Percentiles rank a stretch among this genome's conserved stretches.
These are phyloP conservation scores for Coluber constrictor DNA, from an alignment of 2,797 vertebrate genomes.

Conservation along the genomic window DNA sequence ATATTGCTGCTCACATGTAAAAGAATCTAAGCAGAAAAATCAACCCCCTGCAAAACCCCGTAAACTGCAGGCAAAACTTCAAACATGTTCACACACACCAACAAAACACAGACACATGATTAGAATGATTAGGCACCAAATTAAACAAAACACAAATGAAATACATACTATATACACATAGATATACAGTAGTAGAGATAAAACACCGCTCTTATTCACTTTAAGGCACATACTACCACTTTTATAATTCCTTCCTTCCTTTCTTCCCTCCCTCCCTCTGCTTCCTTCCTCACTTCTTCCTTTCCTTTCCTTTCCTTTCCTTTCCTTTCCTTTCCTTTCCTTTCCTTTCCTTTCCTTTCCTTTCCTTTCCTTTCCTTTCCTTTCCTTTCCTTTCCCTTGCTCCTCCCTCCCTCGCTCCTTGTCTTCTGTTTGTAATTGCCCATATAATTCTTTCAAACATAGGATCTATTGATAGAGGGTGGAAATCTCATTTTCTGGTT, in stretches of 20 bases:
- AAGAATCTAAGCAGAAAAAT: neutral
- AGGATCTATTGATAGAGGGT: conserved; percentile 29
- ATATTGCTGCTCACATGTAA: neutral
- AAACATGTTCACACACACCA: neutral
- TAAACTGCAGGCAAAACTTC: neutral
- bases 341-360: too few relatives aligned
- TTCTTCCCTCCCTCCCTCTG: neutral
- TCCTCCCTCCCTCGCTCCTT: neutral
- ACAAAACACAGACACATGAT: neutral
- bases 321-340: neutral
- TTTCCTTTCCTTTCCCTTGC: neutral
- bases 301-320: neutral
- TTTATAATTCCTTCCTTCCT: neutral
- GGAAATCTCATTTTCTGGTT: conserved; percentile 34
- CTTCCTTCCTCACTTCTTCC: neutral
- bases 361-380: neutral
- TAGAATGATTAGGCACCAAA: neutral
- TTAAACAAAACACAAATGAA: neutral
- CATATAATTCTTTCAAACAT: conserved; percentile 39
- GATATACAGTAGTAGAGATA: neutral
- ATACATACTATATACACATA: neutral
- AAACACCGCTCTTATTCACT: neutral
- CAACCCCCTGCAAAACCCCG: neutral
- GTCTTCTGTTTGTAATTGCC: conserved; percentile 3
- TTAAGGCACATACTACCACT: neutral